Base-by-base conservation (phyloP, 2,113 vertebrate species). In the Megaptera novaeangliae region DNA sequence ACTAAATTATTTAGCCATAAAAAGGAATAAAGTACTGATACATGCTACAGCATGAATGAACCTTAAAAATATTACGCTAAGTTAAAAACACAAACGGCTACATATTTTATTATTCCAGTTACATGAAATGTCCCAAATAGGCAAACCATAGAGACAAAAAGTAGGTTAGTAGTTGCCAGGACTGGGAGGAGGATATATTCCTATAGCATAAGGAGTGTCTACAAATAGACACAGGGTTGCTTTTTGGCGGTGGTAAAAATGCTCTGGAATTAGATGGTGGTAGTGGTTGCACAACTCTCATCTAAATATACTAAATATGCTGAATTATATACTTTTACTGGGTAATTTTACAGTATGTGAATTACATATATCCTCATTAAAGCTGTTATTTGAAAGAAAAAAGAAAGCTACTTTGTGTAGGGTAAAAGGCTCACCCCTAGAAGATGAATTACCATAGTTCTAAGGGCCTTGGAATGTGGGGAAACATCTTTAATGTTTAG, bases 311-410 rank as follows among this genome's bases (percentile, higher is more conserved):
- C 34, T 78, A 82, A 63, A 64, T 77, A 80, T 8, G 82, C 4
- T 55, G 7, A 44, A 89, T 31, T 89, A 59, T 21, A 39, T 20
- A 61, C 20, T 89, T 86, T 46, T 23, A 63, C 93, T 69, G 44
- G 46, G 9, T 39, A 75, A 74, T 55, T 78, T 91, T 63, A 93
- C 91, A 41, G 13, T 46, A 90, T 34, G 20, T 61, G 59, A 81
- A 52, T 86, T 92, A 93, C 66, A 82, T n/a, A 93, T 72, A 92
- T 29, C 15, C 59, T 94, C 49, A 74, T n/a, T 72, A 92, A 91
- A 96, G 29, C 18, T 82, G 25, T 81, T 84, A 57, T 14, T 57
- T 31, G 25, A 64, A 44, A 94, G 81, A 41, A 41, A 64, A 81
- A 81, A 75, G 75, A 12, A 87, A 85, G 52, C 39, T 91, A 57